Evolutionary conservation across 2,888 invertebrate species (phyloP).

Genomic region (Torymus auratus): DNA sequence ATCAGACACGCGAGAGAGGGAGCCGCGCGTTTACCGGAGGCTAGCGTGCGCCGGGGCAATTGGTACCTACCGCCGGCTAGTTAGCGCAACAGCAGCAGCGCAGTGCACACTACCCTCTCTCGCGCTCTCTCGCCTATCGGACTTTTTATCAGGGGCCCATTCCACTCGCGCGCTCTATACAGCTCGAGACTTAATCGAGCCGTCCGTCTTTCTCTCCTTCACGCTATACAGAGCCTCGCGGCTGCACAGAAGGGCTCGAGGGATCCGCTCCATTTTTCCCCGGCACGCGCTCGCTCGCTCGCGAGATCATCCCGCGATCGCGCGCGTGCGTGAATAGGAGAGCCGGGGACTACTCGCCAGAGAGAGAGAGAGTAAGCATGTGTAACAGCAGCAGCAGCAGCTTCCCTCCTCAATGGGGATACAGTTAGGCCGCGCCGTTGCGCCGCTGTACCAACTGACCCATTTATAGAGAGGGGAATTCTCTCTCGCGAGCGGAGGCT

Average conservation of each 20-base stretch:
- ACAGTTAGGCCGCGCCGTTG: slow-evolving; percentile 55
- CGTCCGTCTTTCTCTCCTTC: not conserved
- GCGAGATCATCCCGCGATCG: slow-evolving; percentile 1
- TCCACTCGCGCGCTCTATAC: not conserved
- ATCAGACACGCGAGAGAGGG: not conserved
- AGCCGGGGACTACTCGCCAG: slow-evolving; percentile 12
- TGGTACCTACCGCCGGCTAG: slow-evolving; percentile 48
- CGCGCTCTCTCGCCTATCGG: slow-evolving; percentile 34
- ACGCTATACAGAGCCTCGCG: not conserved
- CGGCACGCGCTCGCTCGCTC: not conserved
- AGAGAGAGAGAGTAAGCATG: no score
- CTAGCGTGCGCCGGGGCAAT: slow-evolving; percentile 51
- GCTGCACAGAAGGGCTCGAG: slow-evolving; percentile 1
- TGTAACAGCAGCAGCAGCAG: not conserved
- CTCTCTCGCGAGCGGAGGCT: slow-evolving; percentile 19
- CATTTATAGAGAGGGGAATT: slow-evolving; percentile 52
- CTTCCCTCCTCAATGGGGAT: slow-evolving; percentile 40
- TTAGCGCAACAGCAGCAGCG: slow-evolving; percentile 19
- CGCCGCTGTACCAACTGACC: slow-evolving; percentile 57
- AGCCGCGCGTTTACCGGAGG: slow-evolving; percentile 13
- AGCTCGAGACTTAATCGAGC: no score
- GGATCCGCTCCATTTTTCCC: not conserved
- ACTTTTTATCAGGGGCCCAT: slow-evolving; percentile 33
- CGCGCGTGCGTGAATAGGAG: not conserved
- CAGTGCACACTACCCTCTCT: not conserved